Evolutionary conservation across 2,888 invertebrate species (phyloP), one percentile per base, ranked within the genome.

Genomic region (Coecobrya sp.): DNA sequence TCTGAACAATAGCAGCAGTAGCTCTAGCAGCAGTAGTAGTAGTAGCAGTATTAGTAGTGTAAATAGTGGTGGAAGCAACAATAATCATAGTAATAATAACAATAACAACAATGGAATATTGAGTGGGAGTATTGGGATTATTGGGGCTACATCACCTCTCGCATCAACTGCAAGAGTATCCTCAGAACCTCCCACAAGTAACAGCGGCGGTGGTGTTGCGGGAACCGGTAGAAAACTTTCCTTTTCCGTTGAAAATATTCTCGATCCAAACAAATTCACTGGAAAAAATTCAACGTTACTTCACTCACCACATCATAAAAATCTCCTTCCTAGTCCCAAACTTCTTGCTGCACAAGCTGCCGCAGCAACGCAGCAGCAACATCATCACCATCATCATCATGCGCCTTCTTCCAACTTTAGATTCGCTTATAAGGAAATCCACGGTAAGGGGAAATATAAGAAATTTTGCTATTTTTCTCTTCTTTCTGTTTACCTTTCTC

Each of bases 261-360:
- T 98, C 94, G 98, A 98, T 96, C 98, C 98, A 3, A 98, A 97
- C 95, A 98, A 98, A 96, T 98, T 98, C 95, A 98, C 98, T 36
- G 98, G 98, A 45, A 94, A 94, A 94, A 95, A 87, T 81, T 55
- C 62, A 42, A 65, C 62, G 22, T 87, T 86, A 49, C 89, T 89
- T 85, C 88, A 91, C 82, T 91, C 91, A 86, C 70, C 92, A 79
- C 91, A 91, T 92, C 85, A 86, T 76, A 93, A 93, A 93, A 89
- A 42, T 87, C 92, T 88, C 84, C 90, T 95, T 73, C 94, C 93
- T 86, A 89, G 94, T 65, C 76, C 94, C 42, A 93, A 94, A 87
- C 92, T 95, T 86, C 87, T 94, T 45, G 90, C 92, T 42, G 52
- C 93, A n/a, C 93, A 68, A 65, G 84, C 62, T 36, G 84, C 45